phyloP scores from a whole-genome alignment of 1,140 invertebrate genomes.

The Akabosia matsudoensis region DNA sequence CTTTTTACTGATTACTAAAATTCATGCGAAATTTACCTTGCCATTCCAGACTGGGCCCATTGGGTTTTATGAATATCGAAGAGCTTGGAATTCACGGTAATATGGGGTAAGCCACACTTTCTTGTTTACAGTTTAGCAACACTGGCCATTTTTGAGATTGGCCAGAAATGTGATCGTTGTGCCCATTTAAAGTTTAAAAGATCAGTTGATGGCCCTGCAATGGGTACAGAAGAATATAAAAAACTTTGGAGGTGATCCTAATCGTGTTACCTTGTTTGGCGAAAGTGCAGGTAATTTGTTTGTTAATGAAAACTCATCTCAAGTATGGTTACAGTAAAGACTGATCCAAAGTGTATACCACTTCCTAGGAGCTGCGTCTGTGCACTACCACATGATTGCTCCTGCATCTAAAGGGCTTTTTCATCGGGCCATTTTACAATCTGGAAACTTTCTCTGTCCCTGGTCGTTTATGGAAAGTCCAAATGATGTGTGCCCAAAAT shows the following conservation, averaged over 20 bases:
- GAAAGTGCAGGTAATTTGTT: background rate
- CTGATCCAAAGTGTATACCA: background rate
- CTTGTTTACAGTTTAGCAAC: background rate
- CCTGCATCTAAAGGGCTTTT: background rate
- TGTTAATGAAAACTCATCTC: background rate
- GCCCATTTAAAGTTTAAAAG: background rate
- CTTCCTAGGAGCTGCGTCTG: conserved; percentile 7
- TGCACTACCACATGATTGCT: background rate
- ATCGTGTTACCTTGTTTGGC: conserved; percentile 20
- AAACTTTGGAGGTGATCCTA: conserved; percentile 27
- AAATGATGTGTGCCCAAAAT: background rate
- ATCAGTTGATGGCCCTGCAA: background rate
- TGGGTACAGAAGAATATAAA: conserved; percentile 13
- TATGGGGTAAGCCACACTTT: background rate
- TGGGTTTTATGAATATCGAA: conserved; percentile 5
- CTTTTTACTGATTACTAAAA: background rate
- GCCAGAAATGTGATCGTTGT: too few species aligned
- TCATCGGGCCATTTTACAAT: background rate
- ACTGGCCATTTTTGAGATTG: background rate
- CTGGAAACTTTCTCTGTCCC: background rate
- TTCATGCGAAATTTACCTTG: background rate
- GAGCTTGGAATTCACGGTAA: background rate
- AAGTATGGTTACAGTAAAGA: background rate
- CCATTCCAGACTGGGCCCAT: background rate
- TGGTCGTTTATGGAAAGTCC: background rate